These are phyloP conservation scores for Heterodera carotae DNA, from an alignment of 1,140 invertebrate genomes.

Conservation along the genomic window DNA sequence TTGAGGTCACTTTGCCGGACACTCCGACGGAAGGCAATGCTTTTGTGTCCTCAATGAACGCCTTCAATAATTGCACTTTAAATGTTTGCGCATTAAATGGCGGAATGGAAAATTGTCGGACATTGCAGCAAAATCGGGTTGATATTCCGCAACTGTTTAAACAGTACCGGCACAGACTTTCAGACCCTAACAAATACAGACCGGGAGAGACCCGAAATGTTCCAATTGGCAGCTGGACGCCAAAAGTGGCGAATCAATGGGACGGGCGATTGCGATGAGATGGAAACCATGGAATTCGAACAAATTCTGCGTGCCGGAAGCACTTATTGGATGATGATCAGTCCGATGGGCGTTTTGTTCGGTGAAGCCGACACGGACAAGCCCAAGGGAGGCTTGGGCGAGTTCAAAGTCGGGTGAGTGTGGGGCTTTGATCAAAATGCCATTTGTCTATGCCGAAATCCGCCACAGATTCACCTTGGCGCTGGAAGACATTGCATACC, in stretches of 20 bases:
- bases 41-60: constrained; percentile 77
- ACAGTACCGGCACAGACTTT: background rate
- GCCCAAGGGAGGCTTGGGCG: constrained; percentile 45
- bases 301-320: constrained; percentile 8
- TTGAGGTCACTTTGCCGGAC: constrained; percentile 72
- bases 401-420: constrained; percentile 34
- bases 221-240: constrained; percentile 12
- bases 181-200: background rate
- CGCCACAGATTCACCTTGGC: constrained; percentile 30
- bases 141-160: background rate
- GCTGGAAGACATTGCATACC: constrained; percentile 27
- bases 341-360: constrained; percentile 29
- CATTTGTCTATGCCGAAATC: background rate
- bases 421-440: constrained; percentile 10
- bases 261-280: constrained; percentile 15
- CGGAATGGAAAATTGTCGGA: background rate
- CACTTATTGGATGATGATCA: constrained; percentile 17
- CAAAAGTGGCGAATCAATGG: constrained; percentile 14
- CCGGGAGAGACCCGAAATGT: constrained; percentile 19
- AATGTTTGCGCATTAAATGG: constrained; percentile 16
- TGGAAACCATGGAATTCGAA: background rate
- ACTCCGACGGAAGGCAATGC: constrained; percentile 70
- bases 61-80: constrained; percentile 30
- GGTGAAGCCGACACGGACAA: constrained; percentile 29
- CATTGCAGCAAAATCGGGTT: background rate